Evolutionary conservation across 2,797 vertebrate genomes (phyloP), one percentile per base, ranked within the genome.

Genomic region (Craterocephalus amniculus): DNA sequence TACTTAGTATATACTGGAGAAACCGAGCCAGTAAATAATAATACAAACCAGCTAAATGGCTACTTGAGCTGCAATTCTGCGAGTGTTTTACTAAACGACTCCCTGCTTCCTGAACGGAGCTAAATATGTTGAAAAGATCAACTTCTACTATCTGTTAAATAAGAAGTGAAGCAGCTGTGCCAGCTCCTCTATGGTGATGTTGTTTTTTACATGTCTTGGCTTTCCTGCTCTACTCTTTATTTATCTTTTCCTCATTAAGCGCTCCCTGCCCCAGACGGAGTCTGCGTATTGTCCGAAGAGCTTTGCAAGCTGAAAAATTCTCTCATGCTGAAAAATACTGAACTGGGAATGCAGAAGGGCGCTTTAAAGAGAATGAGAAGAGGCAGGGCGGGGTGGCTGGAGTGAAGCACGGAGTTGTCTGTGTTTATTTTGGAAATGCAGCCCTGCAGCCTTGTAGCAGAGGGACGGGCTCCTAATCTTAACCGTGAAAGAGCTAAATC

Each of bases 341-440:
- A 75, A 83, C 63, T 64, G 68, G 60, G 74, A 85, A 85, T 58
- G 45, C 83, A 87, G 62, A 74, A 74, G 78, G 67, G 80, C 79
- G 64, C 76, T 70, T 81, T 84, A 78, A 86, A 81, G 81, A 76
- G 79, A 83, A 80, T 77, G 83, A 82, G 85, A 81, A 79, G 82
- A 74, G 81, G 80, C 63, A 80, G 88, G 89, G 89, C 83, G 90
- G 89, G 85, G 85, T 87, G 72, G 82, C 63, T 83, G 79, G 89
- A 90, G 73, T 49, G 81, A 89, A 85, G 89, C 85, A 85, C 81
- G 74, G 84, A 88, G 88, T 89, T 87, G 87, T 91, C 93, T 90
- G 90, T 94, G 92, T 95, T 94, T 94, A 89, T 92, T 94, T 94
- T 95, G 91, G 91, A 93, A 85, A 88, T 88, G 89, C 81, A 79